Evolutionary conservation across 2,113 vertebrate genomes (phyloP).

Genomic region (Glaucomys volans): DNA sequence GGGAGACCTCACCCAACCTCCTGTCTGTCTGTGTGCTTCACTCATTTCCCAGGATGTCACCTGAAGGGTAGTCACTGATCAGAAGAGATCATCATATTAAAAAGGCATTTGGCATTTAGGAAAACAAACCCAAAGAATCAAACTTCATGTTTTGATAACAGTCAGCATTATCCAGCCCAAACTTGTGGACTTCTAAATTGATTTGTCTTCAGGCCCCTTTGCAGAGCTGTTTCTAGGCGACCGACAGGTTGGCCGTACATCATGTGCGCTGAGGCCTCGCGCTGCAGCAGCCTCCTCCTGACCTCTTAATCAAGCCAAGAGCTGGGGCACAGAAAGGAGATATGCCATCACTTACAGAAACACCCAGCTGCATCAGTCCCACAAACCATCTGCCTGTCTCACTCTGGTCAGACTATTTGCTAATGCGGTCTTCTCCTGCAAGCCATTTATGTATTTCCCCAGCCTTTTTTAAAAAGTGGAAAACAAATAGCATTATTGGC

Average conservation of each 20-base stretch:
- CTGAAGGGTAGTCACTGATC: conserved; percentile 46
- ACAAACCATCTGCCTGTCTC: conserved; percentile 87
- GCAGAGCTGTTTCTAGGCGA: conserved; percentile 83
- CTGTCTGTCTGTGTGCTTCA: background rate
- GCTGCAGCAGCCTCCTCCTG: conserved; percentile 86
- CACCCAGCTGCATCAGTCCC: conserved; percentile 85
- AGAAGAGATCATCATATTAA: conserved; percentile 50
- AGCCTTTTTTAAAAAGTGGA: conserved; percentile 68
- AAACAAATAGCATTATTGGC: conserved; percentile 87
- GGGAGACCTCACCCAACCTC: background rate
- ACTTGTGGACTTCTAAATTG: conserved; percentile 83
- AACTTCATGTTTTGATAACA: conserved; percentile 72
- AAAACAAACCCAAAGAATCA: conserved; percentile 56
- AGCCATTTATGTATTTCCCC: conserved; percentile 80
- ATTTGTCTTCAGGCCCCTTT: conserved; percentile 84
- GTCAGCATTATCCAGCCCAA: conserved; percentile 69
- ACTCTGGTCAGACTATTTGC: conserved; percentile 85
- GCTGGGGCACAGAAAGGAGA: conserved; percentile 79
- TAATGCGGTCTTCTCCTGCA: conserved; percentile 82
- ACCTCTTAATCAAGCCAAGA: conserved; percentile 89
- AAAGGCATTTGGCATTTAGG: conserved; percentile 11
- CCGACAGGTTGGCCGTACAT: conserved; percentile 82
- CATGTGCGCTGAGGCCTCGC: conserved; percentile 76
- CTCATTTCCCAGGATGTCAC: background rate
- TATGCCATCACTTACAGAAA: conserved; percentile 83